Evolutionary conservation across 2,797 vertebrate species (phyloP), one percentile per base, ranked within the genome.

Genomic region (Phaenicophaeus curvirostris): DNA sequence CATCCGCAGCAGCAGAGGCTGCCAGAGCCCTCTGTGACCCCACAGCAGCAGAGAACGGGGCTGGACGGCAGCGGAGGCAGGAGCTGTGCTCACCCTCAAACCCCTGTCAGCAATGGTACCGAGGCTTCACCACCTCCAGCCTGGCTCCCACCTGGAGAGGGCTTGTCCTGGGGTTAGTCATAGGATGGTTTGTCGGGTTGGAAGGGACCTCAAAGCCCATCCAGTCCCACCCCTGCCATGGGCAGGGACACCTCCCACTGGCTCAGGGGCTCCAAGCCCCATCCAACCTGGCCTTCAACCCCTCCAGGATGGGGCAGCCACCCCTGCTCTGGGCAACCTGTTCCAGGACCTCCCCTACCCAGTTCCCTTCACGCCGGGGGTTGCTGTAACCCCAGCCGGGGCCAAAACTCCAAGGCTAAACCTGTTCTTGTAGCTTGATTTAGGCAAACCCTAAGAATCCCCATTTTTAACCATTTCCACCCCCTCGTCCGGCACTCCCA

Each of bases 91-190:
- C 2, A 0, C 44, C 11, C 1, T 33, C 62, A 19, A 79, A 8
- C 14, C 2, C 1, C 50, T 23, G 25, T 2, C 1, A 3, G 39
- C 0, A 12, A 48, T 1, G 2, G 55, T 17, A 2, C 15, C 1
- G 41, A 57, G 69, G 8, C 31, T 10, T 55, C 33, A 6, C 5
- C 39, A 5, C 28, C 46, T 65, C 33, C 76, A 41, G 19, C 84
- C 80, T 13, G 35, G 76, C 67, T n/a, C n/a, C n/a, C n/a, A n/a
- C n/a, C n/a, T n/a, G n/a, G 25, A 50, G 35, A 65, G 39, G 67
- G 53, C n/a, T 79, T 54, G 8, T 63, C 30, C 8, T 15, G 51
- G 33, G 23, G 4, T 53, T 42, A 61, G 76, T 53, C 42, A 42
- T 42, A 42, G 42, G 17, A 42, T 42, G 10, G 17, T 42, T 13